Conservation (phyloP, 2,113 vertebrate species). For the Prinia subflava region DNA sequence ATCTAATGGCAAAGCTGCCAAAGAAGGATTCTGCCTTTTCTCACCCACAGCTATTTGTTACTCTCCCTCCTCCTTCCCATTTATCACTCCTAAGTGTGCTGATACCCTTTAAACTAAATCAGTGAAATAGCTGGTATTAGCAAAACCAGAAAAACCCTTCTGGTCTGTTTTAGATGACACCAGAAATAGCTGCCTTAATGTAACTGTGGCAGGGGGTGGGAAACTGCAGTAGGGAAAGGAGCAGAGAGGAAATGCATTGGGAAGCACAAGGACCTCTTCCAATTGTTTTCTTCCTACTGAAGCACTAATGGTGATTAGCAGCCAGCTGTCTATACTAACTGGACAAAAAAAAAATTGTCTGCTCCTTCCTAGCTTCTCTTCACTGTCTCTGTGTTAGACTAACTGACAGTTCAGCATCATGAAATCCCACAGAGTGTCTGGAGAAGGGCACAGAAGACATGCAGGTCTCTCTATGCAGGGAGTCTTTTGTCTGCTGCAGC, state of each 20-base stretch:
- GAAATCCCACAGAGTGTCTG: neutral
- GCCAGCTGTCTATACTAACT: neutral
- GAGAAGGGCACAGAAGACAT: neutral
- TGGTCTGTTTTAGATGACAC: neutral
- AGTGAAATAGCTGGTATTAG: neutral
- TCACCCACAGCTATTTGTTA: constrained; percentile 25
- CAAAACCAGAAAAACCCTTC: neutral
- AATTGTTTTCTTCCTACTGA: neutral
- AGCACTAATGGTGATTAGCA: neutral
- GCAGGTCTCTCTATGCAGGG: neutral
- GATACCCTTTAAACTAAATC: constrained; percentile 39
- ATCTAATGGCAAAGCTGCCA: constrained; percentile 16
- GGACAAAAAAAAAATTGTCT: neutral
- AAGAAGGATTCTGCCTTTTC: constrained; percentile 20
- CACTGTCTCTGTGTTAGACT: neutral
- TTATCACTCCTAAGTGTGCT: constrained; percentile 26
- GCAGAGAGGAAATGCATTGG: neutral
- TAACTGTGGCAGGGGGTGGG: neutral
- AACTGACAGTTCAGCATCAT: accelerated
- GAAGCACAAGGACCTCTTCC: neutral
- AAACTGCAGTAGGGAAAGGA: neutral
- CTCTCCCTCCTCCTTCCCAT: neutral
- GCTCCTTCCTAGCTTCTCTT: neutral
- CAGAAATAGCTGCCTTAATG: neutral
- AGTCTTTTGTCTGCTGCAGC: neutral